phyloP scores from a whole-genome alignment of 1,140 invertebrate species.

The Adoxophyes honmai region DNA sequence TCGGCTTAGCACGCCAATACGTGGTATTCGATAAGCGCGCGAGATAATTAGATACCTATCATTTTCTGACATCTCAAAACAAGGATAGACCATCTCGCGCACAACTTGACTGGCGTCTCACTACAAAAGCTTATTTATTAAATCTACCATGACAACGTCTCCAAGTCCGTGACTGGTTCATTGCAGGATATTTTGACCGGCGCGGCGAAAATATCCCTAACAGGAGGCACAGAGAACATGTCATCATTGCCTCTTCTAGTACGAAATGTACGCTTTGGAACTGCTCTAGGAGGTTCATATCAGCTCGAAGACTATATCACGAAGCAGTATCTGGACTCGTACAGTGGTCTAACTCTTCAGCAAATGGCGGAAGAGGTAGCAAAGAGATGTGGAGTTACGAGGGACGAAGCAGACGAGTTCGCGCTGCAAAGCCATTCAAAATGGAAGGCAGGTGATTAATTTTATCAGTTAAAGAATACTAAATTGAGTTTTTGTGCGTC shows the following conservation, averaged over 20 bases:
- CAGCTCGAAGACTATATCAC: constrained; percentile 95
- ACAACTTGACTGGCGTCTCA: too few species aligned
- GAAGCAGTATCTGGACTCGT: constrained; percentile 89
- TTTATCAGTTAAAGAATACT: too few species aligned
- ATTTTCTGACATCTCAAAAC: too few species aligned
- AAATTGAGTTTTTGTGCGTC: too few species aligned
- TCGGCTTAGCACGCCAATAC: too few species aligned
- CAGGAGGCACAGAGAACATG: constrained; percentile 97
- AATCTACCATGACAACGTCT: too few species aligned
- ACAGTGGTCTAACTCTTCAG: constrained; percentile 94
- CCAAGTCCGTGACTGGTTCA: too few species aligned
- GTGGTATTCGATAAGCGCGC: too few species aligned
- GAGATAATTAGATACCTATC: too few species aligned
- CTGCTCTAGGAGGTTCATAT: constrained; percentile 86
- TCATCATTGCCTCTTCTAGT: constrained; percentile 92
- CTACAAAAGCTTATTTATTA: too few species aligned
- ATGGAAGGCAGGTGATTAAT: constrained; percentile 85
- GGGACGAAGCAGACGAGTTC: constrained; percentile 92
- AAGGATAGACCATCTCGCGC: too few species aligned
- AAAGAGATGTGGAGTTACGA: constrained; percentile 88
- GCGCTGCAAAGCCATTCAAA: constrained; percentile 87
- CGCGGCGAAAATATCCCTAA: constrained; percentile 90
- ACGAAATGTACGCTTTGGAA: constrained; percentile 93
- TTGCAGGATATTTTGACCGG: constrained; percentile 91
- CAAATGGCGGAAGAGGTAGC: constrained; percentile 97